Evolutionary conservation across 1,140 invertebrate genomes (phyloP).

Genomic region (Agrypnia vestita): DNA sequence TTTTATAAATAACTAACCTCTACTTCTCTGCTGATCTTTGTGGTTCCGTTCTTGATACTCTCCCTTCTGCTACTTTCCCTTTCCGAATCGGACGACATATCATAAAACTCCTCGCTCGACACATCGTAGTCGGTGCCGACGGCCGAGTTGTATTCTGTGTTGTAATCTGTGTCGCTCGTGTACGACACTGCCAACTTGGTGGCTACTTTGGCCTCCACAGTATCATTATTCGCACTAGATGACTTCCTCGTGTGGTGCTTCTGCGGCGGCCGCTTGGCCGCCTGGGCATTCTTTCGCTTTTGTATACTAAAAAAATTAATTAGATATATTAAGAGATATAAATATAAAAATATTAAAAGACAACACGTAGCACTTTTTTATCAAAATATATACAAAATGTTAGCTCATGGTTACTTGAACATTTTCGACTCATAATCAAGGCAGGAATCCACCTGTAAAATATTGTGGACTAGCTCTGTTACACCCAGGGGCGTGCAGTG

Average conservation of each 20-base stretch:
- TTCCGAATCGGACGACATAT: conserved; percentile 67
- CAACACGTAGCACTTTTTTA: too few species aligned
- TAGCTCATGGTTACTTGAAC: too few species aligned
- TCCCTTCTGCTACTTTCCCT: conserved; percentile 1
- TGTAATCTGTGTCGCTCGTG: conserved; percentile 68
- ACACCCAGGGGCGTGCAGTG: too few species aligned
- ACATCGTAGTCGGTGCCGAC: conserved; percentile 69
- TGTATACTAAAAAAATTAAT: conserved; percentile 2
- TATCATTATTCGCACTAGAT: neutral
- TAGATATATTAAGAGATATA: too few species aligned
- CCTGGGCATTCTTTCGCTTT: conserved; percentile 10
- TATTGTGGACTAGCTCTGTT: too few species aligned
- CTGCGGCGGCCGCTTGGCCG: conserved; percentile 47
- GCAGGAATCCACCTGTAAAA: too few species aligned
- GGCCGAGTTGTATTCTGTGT: conserved; percentile 68
- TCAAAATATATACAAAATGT: too few species aligned
- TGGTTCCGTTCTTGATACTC: conserved; percentile 22
- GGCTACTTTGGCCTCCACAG: neutral
- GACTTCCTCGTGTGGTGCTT: conserved; percentile 31
- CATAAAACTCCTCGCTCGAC: conserved; percentile 71
- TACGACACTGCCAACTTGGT: conserved; percentile 61
- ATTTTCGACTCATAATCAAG: too few species aligned
- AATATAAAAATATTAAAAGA: too few species aligned
- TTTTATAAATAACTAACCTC: neutral
- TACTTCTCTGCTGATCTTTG: conserved; percentile 29